These are phyloP conservation scores for Chrosomus eos DNA, from an alignment of 2,797 vertebrate species.

Conservation along the genomic window DNA sequence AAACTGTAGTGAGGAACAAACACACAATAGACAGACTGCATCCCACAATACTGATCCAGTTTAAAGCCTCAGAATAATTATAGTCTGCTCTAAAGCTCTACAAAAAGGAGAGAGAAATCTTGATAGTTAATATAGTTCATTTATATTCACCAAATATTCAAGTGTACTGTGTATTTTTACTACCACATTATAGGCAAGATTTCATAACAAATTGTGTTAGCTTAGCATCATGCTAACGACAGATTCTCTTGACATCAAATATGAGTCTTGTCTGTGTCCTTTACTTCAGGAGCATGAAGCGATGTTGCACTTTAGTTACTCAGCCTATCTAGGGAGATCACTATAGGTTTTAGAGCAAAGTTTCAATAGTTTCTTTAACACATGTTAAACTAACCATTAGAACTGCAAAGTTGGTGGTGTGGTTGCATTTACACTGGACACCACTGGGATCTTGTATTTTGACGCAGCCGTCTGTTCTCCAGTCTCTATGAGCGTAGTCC, in stretches of 20 bases:
- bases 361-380: background rate
- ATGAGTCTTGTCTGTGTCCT: background rate
- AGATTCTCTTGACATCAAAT: background rate
- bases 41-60: conserved; percentile 67
- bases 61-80: conserved; percentile 69
- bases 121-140: background rate
- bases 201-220: background rate
- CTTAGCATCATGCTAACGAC: conserved; percentile 1
- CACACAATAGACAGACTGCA: conserved; percentile 74
- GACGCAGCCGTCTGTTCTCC: conserved; percentile 73
- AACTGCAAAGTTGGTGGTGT: conserved; percentile 79
- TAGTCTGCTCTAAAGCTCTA: conserved; percentile 74
- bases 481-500: conserved; percentile 67
- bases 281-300: background rate
- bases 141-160: background rate
- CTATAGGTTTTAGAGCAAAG: background rate
- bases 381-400: conserved; percentile 72
- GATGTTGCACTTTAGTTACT: background rate
- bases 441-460: conserved; percentile 54
- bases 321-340: background rate
- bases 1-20: conserved; percentile 72
- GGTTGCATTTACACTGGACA: conserved; percentile 73
- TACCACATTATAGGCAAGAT: background rate
- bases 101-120: conserved; percentile 36
- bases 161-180: background rate